Base-by-base conservation (phyloP, 2,888 invertebrate genomes). In the Zaprionus lineosus region DNA sequence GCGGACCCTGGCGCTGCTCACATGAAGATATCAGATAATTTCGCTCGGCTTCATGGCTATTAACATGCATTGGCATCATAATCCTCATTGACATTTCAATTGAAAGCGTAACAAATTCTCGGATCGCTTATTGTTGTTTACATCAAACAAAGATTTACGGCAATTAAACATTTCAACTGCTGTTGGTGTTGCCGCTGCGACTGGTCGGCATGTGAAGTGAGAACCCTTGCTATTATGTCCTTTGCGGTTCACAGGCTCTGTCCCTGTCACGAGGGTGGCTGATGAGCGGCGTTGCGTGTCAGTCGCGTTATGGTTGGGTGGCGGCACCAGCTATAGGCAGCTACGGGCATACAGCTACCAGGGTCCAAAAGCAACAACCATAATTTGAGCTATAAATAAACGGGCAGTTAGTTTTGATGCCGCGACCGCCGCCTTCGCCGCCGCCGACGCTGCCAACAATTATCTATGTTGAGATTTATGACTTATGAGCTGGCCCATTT, bases 101-200 rank as follows among this genome's bases (percentile, higher is more conserved):
- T 74, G 81, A 31, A 58, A 75, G 70, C 76, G 66, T 83, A 64
- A 72, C 73, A 58, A 86, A 83, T 83, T 55, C 29, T 63, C 34
- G 34, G 56, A 46, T 44, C 37, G 53, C 71, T 61, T 65, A 71
- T 76, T 76, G 79, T 84, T 88, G 79, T 88, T 88, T 87, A 85
- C 76, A 86, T 85, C 84, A 87, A 88, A 88, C 88, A 88, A 81
- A 87, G 85, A 87, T 89, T 90, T 88, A 89, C 89, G 89, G 89
- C 89, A 89, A 90, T 89, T 89, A 89, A 89, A 82, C 88, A 87
- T 81, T 78, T 28, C 51, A 26, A 61, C 47, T 50, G 53, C 56
- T 53, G 37, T 52, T 68, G 63, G 36, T 56, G 15, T 3, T 12
- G 16, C 4, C 33, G 9, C 28, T 21, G 3, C 47, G 41, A 19